Conservation (phyloP, 1,140 invertebrate species). For the Hylaeus anthracinus region DNA sequence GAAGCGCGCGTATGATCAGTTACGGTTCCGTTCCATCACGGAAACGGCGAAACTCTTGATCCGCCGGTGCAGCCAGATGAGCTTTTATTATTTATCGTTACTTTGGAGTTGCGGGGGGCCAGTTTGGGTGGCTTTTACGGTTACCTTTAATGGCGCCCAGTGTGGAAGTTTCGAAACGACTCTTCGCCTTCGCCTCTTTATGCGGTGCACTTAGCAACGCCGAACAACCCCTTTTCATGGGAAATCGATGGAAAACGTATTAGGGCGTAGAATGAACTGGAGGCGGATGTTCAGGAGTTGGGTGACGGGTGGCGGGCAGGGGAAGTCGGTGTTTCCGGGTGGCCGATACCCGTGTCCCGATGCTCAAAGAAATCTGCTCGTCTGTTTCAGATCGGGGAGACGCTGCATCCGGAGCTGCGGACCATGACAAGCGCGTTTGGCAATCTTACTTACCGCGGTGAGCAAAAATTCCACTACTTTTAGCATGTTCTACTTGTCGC, state of each 20-base stretch:
- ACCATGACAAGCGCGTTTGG: conserved; percentile 93
- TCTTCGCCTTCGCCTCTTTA: conserved; percentile 71
- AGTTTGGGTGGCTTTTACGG: conserved; percentile 67
- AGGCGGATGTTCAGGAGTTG: not conserved
- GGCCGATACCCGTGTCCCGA: not conserved
- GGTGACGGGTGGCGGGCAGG: not conserved
- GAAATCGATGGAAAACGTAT: conserved; percentile 74
- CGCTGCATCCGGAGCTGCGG: conserved; percentile 90
- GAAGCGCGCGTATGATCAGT: not conserved
- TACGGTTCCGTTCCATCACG: not conserved
- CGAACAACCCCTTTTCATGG: conserved; percentile 69
- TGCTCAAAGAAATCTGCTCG: conserved; percentile 57
- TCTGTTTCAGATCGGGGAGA: conserved; percentile 90
- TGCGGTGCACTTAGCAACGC: conserved; percentile 69
- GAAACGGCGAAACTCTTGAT: conserved; percentile 59
- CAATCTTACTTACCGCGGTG: conserved; percentile 91
- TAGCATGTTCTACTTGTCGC: not conserved
- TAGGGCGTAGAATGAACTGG: conserved; percentile 55
- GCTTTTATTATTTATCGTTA: conserved; percentile 66
- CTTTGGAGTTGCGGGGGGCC: conserved; percentile 44
- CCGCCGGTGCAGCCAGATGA: conserved; percentile 43
- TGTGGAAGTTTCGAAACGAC: conserved; percentile 72
- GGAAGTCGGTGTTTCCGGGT: not conserved
- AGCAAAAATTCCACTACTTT: conserved; percentile 66
- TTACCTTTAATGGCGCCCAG: conserved; percentile 71